phyloP scores from a whole-genome alignment of 2,113 vertebrate genomes.

The Hemibagrus wyckioides region DNA sequence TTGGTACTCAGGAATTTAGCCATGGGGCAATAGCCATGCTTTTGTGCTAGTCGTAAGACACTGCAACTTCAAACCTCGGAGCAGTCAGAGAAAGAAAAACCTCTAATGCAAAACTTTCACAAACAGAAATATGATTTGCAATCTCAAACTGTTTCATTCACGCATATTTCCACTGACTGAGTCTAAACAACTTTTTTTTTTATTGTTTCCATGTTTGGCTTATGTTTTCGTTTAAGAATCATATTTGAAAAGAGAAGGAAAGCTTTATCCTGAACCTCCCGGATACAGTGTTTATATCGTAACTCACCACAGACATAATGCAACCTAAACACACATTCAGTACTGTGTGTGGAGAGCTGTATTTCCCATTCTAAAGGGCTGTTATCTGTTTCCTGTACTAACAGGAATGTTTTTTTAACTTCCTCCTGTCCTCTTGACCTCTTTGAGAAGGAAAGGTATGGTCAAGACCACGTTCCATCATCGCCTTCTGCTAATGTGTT shows the following conservation, averaged over 20 bases:
- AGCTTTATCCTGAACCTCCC: slow-evolving; percentile 25
- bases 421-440: slow-evolving; percentile 13
- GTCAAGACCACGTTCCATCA: background rate
- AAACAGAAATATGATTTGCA: background rate
- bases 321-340: slow-evolving; percentile 38
- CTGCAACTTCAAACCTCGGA: background rate
- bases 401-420: slow-evolving; percentile 20
- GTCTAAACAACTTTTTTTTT: slow-evolving; percentile 33
- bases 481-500: slow-evolving; percentile 19
- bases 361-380: slow-evolving; percentile 12
- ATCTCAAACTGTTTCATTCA: slow-evolving; percentile 7
- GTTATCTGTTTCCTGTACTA: slow-evolving; percentile 32
- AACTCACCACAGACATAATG: slow-evolving; percentile 39
- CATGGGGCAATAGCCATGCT: background rate
- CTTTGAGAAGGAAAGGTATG: slow-evolving; percentile 10
- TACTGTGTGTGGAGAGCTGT: background rate
- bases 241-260: slow-evolving; percentile 23
- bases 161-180: slow-evolving; percentile 9
- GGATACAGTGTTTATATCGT: slow-evolving; percentile 38
- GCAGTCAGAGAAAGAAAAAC: background rate
- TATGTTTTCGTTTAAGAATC: slow-evolving; percentile 30
- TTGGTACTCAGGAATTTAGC: background rate
- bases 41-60: background rate
- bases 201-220: slow-evolving; percentile 42
- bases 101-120: slow-evolving; percentile 1